Evolutionary conservation across 2,888 invertebrate genomes (phyloP), one percentile per base, ranked within the genome.

Genomic region (Eristalis pertinax): DNA sequence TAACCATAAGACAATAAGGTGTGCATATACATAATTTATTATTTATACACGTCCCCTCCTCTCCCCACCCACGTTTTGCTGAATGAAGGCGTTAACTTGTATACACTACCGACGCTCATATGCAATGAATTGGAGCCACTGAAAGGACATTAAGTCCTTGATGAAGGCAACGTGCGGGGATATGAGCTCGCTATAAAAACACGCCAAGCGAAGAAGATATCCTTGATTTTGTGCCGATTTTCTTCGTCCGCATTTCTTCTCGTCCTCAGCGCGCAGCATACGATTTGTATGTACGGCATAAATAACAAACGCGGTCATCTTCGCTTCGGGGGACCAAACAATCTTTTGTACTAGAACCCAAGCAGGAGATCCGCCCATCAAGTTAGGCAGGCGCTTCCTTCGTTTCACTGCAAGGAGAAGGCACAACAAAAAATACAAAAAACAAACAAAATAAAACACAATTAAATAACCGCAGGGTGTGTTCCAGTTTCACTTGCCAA

Each of bases 401-500:
- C 77, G 67, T 73, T 32, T 41, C 50, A 43, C 69, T 70, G 58
- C 43, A 65, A 78, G 74, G 26, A 75, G 62, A n/a, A 43, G 41
- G 15, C 26, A 26, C 26, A 26, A 43, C 2, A 15, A 43, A 43
- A 4, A 43, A 43, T 72, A 15, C 13, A 69, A 72, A 73, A 78
- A 78, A 24, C 13, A 62, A 43, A 68, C 29, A 32, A 38, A 38
- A 38, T 13, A 22, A 62, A 50, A 76, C 70, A 88, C 81, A 89
- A 89, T 89, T 89, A 83, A 86, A 86, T 89, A 85, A 85, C 89
- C 88, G 80, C 85, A 78, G 88, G 89, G 89, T 73, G 85, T 89
- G 89, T 89, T 89, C 89, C 84, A 88, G 88, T 88, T 89, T 86
- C 70, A 62, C 82, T 89, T 82, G 78, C 83, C 84, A 85, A 81